Evolutionary conservation across 30 jellyfish, hydroid and myxozoan species (phyloP).

Genomic region (Morbakka virulenta): DNA sequence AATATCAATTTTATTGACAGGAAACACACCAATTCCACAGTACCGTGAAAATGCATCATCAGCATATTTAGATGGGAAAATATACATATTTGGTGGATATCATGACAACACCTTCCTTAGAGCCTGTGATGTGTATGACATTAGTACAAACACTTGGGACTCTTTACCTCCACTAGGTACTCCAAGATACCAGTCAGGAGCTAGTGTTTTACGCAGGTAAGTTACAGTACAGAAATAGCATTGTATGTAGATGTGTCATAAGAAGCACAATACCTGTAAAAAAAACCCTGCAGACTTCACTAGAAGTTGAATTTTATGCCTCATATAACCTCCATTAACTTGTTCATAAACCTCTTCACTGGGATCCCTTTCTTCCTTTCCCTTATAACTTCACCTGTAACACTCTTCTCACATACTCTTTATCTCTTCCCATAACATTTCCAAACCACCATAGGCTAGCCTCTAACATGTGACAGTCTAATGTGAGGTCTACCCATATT

Average conservation of each 20-base stretch:
- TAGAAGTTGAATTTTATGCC: background rate
- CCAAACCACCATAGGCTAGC: too few relatives aligned
- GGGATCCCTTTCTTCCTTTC: too few relatives aligned
- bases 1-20: background rate
- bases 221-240: too few relatives aligned
- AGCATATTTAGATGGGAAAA: constrained; percentile 61
- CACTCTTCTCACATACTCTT: too few relatives aligned
- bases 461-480: too few relatives aligned
- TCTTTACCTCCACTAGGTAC: constrained; percentile 58
- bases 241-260: too few relatives aligned
- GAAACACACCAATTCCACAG: constrained; percentile 35
- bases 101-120: constrained; percentile 63
- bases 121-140: constrained; percentile 80
- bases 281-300: background rate
- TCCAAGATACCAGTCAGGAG: constrained; percentile 96
- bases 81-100: constrained; percentile 92
- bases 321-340: background rate
- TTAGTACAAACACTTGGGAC: constrained; percentile 67
- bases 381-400: too few relatives aligned
- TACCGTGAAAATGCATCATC: constrained; percentile 89
- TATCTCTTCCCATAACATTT: too few relatives aligned
- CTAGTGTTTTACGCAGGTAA: constrained; percentile 88
- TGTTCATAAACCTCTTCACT: background rate
- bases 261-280: too few relatives aligned
- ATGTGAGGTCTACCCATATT: too few relatives aligned